Base-by-base conservation (phyloP, 2,888 invertebrate genomes). In the Cyaniris semiargus region DNA sequence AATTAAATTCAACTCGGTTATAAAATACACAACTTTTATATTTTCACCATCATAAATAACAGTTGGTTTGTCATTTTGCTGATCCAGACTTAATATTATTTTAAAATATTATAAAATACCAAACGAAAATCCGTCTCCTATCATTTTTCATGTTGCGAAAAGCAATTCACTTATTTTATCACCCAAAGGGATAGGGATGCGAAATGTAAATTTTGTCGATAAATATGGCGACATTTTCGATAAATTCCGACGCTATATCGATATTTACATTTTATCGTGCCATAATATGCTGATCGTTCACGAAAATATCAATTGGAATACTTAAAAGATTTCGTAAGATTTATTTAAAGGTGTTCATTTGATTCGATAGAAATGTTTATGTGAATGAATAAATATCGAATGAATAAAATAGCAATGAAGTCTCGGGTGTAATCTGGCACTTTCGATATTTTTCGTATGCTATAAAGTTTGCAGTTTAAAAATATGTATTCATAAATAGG, bases 91-190 rank as follows among this genome's bases (percentile, higher is more conserved):
- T 60, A 34, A 70, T 70, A 2, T 70, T n/a, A 70, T 38, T 34
- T 71, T n/a, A 74, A 74, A 48, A 74, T 74, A 48, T 74, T 74
- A 23, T 23, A 27, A 48, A 74, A 72, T 23, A 72, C 44, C 72
- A 10, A 48, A 72, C 72, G 13, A 48, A 72, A 72, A 48, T 72
- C 72, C 15, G 38, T 27, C 23, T 7, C 18, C 7, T 13, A 74
- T 53, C 74, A 74, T 74, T 53, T 74, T 74, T 74, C 74, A 74
- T 53, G 74, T 23, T 74, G 44, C 74, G 74, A 74, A 74, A 74
- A 74, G 74, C 74, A 74, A 74, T 74, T 27, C 74, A 74, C 74
- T 74, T 74, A 74, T 48, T 74, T 48, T 48, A 74, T 27, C 6
- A 44, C 74, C 38, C 74, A 48, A 53, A 48, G 44, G 48, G 74